phyloP scores from a whole-genome alignment of 2,888 invertebrate genomes.

The Scelioninae gen. 1 region DNA sequence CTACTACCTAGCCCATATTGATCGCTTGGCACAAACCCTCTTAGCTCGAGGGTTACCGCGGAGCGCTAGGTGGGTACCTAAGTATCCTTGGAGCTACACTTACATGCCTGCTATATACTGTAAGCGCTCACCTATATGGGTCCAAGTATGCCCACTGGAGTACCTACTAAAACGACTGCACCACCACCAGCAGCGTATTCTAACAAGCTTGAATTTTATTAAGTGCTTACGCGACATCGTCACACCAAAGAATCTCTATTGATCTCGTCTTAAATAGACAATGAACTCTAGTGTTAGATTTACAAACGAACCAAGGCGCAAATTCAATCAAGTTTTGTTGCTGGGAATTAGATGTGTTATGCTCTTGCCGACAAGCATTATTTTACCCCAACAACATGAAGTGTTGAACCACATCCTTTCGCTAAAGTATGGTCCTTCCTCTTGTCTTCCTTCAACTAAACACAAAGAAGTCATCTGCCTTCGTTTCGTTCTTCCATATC shows the following conservation, averaged over 20 bases:
- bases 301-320: constrained; percentile 35
- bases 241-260: constrained; percentile 53
- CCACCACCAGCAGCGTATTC: constrained; percentile 18
- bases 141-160: constrained; percentile 68
- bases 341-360: constrained; percentile 14
- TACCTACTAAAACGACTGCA: constrained; percentile 61
- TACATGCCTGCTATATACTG: constrained; percentile 71
- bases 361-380: constrained; percentile 22
- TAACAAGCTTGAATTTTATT: constrained; percentile 68
- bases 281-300: constrained; percentile 46
- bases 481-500: no score
- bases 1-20: constrained; percentile 80
- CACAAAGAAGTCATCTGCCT: no score
- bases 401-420: no score
- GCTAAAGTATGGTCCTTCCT: no score
- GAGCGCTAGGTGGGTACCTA: constrained; percentile 75
- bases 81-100: constrained; percentile 75
- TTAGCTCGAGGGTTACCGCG: constrained; percentile 76
- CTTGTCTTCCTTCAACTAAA: no score
- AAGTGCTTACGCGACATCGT: constrained; percentile 66
- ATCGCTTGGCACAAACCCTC: constrained; percentile 80
- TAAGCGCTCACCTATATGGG: constrained; percentile 58
- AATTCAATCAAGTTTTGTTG: constrained; percentile 31
- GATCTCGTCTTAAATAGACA: constrained; percentile 62
- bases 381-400: background rate